phyloP scores from a whole-genome alignment of 2,888 invertebrate genomes.

The Heliconius aoede region DNA sequence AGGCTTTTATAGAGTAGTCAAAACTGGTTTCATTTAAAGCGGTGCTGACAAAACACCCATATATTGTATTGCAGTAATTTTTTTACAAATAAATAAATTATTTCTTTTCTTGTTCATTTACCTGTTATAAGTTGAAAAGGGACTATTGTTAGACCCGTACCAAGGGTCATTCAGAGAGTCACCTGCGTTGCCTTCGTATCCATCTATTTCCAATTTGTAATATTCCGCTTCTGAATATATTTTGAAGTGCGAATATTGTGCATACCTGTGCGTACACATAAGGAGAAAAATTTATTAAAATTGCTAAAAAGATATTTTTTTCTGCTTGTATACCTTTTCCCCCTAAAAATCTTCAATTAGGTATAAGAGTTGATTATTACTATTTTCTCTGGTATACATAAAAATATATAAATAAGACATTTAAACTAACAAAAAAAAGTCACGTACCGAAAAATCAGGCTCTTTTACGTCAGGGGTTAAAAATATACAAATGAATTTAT shows the following conservation, averaged over 20 bases:
- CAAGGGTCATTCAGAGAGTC: conserved; percentile 96
- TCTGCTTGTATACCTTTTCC: too few relatives aligned
- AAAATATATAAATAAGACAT: neutral
- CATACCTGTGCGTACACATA: conserved; percentile 89
- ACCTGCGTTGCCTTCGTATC: conserved; percentile 95
- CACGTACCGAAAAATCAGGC: too few relatives aligned
- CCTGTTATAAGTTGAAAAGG: conserved; percentile 96
- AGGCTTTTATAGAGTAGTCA: too few relatives aligned
- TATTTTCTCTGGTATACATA: neutral
- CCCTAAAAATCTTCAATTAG: too few relatives aligned
- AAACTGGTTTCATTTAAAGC: too few relatives aligned
- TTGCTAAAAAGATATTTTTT: too few relatives aligned
- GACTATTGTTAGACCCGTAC: conserved; percentile 97
- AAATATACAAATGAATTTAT: neutral
- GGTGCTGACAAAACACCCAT: too few relatives aligned
- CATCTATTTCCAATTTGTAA: conserved; percentile 95
- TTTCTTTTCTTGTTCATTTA: conserved; percentile 70
- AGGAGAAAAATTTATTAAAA: too few relatives aligned
- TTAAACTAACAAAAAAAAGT: too few relatives aligned
- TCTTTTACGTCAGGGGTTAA: neutral
- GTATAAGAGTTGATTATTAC: too few relatives aligned
- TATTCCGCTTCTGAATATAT: conserved; percentile 96
- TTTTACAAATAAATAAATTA: neutral
- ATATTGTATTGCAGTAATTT: too few relatives aligned
- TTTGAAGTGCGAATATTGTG: conserved; percentile 95